phyloP scores from a whole-genome alignment of 2,113 vertebrate genomes.

The Cathartes aura region DNA sequence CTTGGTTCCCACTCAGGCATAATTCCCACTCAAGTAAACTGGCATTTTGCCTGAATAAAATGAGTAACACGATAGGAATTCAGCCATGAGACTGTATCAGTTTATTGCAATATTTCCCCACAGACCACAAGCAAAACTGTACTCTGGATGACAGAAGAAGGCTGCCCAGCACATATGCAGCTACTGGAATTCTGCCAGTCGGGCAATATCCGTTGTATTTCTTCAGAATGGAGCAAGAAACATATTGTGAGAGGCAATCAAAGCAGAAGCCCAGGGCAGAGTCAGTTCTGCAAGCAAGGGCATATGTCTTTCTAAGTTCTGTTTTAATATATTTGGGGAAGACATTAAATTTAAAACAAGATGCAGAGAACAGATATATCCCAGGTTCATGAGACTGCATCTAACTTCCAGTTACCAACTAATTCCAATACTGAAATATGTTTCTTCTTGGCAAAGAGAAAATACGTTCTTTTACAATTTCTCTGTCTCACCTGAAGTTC shows the following conservation, averaged over 20 bases:
- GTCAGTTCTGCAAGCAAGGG: not conserved
- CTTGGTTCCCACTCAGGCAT: not conserved
- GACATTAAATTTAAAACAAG: not conserved
- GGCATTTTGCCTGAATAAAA: slow-evolving; percentile 45
- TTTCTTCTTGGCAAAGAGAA: not conserved
- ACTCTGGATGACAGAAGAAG: slow-evolving; percentile 17
- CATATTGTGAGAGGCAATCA: not conserved
- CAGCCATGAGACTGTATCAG: slow-evolving; percentile 17
- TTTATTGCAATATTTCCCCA: slow-evolving; percentile 55
- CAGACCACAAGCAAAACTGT: slow-evolving; percentile 37
- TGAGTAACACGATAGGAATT: slow-evolving; percentile 16
- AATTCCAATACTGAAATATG: not conserved
- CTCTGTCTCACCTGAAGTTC: not conserved
- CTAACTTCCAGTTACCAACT: not conserved
- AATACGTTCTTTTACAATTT: not conserved
- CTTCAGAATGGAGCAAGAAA: not conserved
- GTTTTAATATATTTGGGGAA: not conserved
- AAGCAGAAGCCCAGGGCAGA: not conserved
- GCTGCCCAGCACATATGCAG: slow-evolving; percentile 32
- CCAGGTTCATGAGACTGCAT: not conserved
- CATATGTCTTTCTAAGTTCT: not conserved
- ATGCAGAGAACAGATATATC: not conserved
- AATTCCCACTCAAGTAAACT: slow-evolving; percentile 11
- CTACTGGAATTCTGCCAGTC: slow-evolving; percentile 36
- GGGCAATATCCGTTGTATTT: slow-evolving; percentile 7